A percentile compares a stretch with the other conserved stretches of the same genome.
phyloP scores from a whole-genome alignment of 1,140 invertebrate genomes.

The Aphelenchoides avenae region DNA sequence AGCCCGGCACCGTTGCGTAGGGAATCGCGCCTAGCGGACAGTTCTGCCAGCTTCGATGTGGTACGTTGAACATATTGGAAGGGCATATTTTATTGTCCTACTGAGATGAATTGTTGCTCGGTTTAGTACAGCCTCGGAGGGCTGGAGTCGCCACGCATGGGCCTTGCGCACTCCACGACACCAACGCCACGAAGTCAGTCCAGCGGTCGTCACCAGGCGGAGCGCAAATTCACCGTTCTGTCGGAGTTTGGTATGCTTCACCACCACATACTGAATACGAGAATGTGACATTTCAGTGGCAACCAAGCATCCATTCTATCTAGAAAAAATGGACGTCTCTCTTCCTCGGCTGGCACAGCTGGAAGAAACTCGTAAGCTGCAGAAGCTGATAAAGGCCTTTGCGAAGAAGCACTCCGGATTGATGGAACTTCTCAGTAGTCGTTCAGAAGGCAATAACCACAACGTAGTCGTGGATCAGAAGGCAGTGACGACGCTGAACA shows the following conservation, averaged over 20 bases:
- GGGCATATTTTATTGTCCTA: too few species aligned
- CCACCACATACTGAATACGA: conserved; percentile 3
- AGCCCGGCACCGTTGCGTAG: too few species aligned
- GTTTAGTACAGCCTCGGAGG: conserved; percentile 27
- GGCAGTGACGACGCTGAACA: background rate
- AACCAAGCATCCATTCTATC: conserved; percentile 28
- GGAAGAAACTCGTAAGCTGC: conserved; percentile 23
- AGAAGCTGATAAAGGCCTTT: conserved; percentile 23
- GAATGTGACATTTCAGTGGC: conserved; percentile 25
- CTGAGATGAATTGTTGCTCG: background rate
- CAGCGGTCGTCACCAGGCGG: conserved; percentile 12
- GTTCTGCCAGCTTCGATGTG: conserved; percentile 22
- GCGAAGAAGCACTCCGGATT: conserved; percentile 31
- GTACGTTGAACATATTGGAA: too few species aligned
- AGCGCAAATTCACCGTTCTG: conserved; percentile 41
- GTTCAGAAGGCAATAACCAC: background rate
- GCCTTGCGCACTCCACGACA: conserved; percentile 3
- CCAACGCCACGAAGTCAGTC: background rate
- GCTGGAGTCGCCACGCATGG: conserved; percentile 21
- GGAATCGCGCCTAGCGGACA: too few species aligned
- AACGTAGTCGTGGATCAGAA: background rate
- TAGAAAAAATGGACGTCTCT: conserved; percentile 38
- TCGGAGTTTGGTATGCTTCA: conserved; percentile 32
- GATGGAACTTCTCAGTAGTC: conserved; percentile 10
- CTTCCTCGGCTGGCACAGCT: conserved; percentile 21